Evolutionary conservation across 1,140 invertebrate species (phyloP).

Genomic region (Aphidius ervi): DNA sequence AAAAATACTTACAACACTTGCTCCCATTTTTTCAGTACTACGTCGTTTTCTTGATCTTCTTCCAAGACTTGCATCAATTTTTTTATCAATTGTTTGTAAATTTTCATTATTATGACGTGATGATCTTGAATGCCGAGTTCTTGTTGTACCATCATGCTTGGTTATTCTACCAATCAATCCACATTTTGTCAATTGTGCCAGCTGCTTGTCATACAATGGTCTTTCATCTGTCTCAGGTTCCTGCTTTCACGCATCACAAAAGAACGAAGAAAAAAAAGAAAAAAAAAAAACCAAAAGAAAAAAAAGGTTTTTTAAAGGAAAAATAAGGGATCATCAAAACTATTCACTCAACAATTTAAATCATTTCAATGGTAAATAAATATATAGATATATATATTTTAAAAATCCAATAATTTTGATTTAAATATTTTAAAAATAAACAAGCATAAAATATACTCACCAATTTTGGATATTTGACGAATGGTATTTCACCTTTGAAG

Average conservation of each 20-base stretch:
- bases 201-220: constrained; percentile 40
- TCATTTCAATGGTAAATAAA: neutral
- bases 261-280: constrained; percentile 2
- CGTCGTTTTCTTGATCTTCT: constrained; percentile 54
- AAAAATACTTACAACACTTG: constrained; percentile 53
- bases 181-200: constrained; percentile 46
- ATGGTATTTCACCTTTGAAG: constrained; percentile 78
- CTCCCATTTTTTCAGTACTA: constrained; percentile 55
- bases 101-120: constrained; percentile 41
- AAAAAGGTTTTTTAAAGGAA: constrained; percentile 10
- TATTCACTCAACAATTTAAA: too few species aligned
- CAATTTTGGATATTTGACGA: constrained; percentile 73
- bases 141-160: constrained; percentile 36
- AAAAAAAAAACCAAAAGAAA: constrained; percentile 14
- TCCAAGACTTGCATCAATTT: constrained; percentile 33
- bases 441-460: constrained; percentile 48
- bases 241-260: constrained; percentile 24
- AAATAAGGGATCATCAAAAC: neutral
- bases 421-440: neutral
- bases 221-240: constrained; percentile 45
- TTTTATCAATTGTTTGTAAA: constrained; percentile 40
- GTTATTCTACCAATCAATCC: constrained; percentile 44
- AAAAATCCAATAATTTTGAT: too few species aligned
- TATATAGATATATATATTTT: neutral
- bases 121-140: constrained; percentile 39